Evolutionary conservation across 1,140 invertebrate species (phyloP).

Genomic region (Drosophila subpulchrella): DNA sequence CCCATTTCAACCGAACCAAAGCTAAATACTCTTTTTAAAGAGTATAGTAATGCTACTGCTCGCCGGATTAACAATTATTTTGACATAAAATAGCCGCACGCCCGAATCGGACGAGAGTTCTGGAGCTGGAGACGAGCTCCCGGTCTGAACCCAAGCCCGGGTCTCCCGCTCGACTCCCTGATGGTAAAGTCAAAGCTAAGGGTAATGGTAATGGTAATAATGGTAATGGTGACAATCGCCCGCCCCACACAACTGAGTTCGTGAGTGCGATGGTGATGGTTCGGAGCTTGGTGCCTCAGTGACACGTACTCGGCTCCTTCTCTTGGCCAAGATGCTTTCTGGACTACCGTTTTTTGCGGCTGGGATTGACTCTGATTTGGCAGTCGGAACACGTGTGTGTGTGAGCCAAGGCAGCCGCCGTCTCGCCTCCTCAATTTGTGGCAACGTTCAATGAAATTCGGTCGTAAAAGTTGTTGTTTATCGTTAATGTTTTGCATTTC

Average conservation of each 20-base stretch:
- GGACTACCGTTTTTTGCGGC: slow-evolving; percentile 65
- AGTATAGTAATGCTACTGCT: slow-evolving; percentile 36
- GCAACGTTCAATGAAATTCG: slow-evolving; percentile 75
- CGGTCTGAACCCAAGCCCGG: not conserved
- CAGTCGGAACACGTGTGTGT: slow-evolving; percentile 66
- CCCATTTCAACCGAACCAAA: not conserved
- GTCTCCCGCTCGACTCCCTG: slow-evolving; percentile 17
- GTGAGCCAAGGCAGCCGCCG: slow-evolving; percentile 22
- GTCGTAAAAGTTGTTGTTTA: slow-evolving; percentile 75
- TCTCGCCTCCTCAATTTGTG: slow-evolving; percentile 62
- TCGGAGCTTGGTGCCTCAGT: slow-evolving; percentile 33
- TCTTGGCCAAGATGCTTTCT: slow-evolving; percentile 52
- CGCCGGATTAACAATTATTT: slow-evolving; percentile 77
- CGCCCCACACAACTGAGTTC: slow-evolving; percentile 62
- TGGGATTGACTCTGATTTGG: slow-evolving; percentile 67
- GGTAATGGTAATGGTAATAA: slow-evolving; percentile 32
- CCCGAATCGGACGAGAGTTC: slow-evolving; percentile 35
- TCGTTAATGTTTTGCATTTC: slow-evolving; percentile 75
- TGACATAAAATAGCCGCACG: slow-evolving; percentile 77
- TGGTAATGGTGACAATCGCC: slow-evolving; percentile 53
- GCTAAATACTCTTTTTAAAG: not conserved
- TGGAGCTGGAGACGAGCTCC: slow-evolving; percentile 30
- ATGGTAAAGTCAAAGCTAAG: slow-evolving; percentile 15
- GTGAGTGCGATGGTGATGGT: slow-evolving; percentile 49
- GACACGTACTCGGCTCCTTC: slow-evolving; percentile 61